Base-by-base conservation (phyloP, 2,888 invertebrate species). In the Cylloceria caligata region DNA sequence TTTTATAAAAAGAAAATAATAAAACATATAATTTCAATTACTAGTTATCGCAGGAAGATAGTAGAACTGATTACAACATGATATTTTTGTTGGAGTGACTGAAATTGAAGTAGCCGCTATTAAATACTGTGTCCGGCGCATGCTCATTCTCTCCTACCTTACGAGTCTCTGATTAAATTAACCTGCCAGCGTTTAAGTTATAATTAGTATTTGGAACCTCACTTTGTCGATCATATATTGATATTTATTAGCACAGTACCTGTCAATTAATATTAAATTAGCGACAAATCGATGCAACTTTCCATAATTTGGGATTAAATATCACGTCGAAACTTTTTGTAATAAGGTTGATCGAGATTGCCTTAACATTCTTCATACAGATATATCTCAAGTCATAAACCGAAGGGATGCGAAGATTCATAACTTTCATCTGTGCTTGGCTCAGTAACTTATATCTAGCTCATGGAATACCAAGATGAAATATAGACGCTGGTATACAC, bases 381-480 rank as follows among this genome's bases (percentile, higher is more conserved):
- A 76, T 55, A 45, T 57, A 67, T 60, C 42, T 42, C 55, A 57
- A 72, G 75, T 83, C 65, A 68, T 52, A 76, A 71, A 60, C 79
- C 81, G 16, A 30, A 60, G 34, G 34, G 60, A 7, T 7, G 9
- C 11, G 45, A 45, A 60, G 60, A 72, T 72, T 72, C 86, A 89
- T 87, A 89, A 89, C 84, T 86, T 88, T 87, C 86, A 83, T 88
- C 89, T 87, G 84, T 85, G 71, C 84, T 86, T 83, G 88, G 86
- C 85, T 86, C 88, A 86, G 84, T 86, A 76, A 84, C 84, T 89
- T 87, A 83, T 86, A 87, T 85, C 83, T 27, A 73, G 74, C 65
- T 65, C 64, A 64, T 65, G 69, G 62, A 65, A 65, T 67, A 57
- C 67, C 39, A 6, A 24, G 72, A 68, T 64, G 73, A 77, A 73